phyloP scores from a whole-genome alignment of 1,140 invertebrate species.

The Plectrocnemia conspersa region DNA sequence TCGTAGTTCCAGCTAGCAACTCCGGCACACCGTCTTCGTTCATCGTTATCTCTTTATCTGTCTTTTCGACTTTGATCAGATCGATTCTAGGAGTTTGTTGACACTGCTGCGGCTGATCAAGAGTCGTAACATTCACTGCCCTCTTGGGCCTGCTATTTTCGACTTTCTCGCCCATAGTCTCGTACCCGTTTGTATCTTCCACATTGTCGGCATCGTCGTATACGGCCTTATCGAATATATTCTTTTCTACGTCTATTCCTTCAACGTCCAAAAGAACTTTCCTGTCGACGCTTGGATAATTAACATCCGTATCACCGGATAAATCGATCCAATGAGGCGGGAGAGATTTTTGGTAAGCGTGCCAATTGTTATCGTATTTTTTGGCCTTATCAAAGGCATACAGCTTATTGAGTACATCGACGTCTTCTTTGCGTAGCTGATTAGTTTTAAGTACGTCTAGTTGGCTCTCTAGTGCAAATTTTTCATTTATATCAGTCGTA shows the following conservation, averaged over 20 bases:
- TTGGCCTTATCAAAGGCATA: too few relatives aligned
- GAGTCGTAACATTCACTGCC: background rate
- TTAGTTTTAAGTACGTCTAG: background rate
- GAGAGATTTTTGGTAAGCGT: conserved; percentile 13
- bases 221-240: conserved; percentile 21
- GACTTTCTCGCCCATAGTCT: background rate
- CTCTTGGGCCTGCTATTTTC: background rate
- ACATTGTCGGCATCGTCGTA: conserved; percentile 16
- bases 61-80: conserved; percentile 58
- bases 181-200: background rate
- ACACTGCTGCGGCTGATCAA: background rate
- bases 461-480: background rate
- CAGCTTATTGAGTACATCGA: background rate
- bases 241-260: conserved; percentile 27
- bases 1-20: conserved; percentile 55
- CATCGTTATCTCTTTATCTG: conserved; percentile 56
- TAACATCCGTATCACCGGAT: conserved; percentile 45
- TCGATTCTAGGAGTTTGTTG: conserved; percentile 44
- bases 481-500: background rate
- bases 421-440: background rate
- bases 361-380: conserved; percentile 23
- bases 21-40: conserved; percentile 62
- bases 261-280: conserved; percentile 27
- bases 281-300: conserved; percentile 36
- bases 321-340: conserved; percentile 39